Evolutionary conservation across 2,888 invertebrate species (phyloP).

Genomic region (Pollenia amentaria): DNA sequence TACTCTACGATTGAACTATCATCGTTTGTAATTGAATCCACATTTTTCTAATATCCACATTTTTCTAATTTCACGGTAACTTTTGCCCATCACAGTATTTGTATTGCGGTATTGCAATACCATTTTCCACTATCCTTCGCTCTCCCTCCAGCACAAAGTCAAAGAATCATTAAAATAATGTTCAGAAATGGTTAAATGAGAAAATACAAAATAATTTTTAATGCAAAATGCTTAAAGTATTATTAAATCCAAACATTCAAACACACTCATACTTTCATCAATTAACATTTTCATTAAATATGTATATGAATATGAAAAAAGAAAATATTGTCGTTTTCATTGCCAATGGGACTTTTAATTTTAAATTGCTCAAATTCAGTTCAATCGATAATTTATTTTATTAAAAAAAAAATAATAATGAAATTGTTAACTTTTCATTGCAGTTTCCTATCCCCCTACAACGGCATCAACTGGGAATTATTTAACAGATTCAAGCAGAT

Average conservation of each 20-base stretch:
- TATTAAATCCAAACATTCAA: constrained; percentile 14
- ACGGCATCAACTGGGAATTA: constrained; percentile 79
- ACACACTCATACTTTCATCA: background rate
- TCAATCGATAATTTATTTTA: constrained; percentile 58
- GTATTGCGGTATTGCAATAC: too few species aligned
- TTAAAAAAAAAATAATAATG: constrained; percentile 6
- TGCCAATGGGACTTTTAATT: constrained; percentile 13
- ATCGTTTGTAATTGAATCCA: background rate
- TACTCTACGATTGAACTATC: too few species aligned
- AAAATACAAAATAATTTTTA: constrained; percentile 45
- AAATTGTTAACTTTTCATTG: constrained; percentile 32
- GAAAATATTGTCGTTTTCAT: constrained; percentile 20
- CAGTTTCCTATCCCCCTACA: constrained; percentile 84
- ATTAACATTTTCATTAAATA: constrained; percentile 2
- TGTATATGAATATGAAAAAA: constrained; percentile 8
- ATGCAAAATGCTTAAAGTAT: constrained; percentile 40
- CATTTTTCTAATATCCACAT: background rate
- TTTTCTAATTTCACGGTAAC: too few species aligned
- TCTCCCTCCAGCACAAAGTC: background rate
- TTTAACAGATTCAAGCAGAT: constrained; percentile 80
- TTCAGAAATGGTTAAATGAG: background rate
- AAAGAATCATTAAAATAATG: constrained; percentile 20
- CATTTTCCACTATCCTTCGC: background rate
- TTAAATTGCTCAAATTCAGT: constrained; percentile 42
- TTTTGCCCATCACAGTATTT: too few species aligned